A percentile compares a stretch with the other conserved stretches of the same genome.
These are phyloP conservation scores for Penelope pileata DNA, from an alignment of 2,113 vertebrate genomes.

Conservation along the genomic window DNA sequence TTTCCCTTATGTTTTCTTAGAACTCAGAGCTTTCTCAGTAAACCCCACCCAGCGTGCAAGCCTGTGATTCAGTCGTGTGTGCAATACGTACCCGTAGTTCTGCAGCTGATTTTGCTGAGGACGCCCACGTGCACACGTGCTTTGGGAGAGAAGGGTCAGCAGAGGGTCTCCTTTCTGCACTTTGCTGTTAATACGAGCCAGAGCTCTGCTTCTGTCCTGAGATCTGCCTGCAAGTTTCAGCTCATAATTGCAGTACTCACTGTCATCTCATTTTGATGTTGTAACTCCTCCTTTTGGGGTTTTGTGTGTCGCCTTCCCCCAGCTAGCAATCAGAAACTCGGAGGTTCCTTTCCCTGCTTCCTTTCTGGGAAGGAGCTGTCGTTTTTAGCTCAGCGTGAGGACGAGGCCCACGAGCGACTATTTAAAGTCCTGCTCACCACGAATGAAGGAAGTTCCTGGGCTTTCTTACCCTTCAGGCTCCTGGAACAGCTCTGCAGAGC, in stretches of 20 bases:
- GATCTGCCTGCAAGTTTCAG: neutral
- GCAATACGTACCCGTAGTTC: neutral
- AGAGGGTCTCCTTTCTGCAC: neutral
- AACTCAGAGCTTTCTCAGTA: neutral
- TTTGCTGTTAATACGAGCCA: neutral
- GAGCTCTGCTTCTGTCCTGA: neutral
- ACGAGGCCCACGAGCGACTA: neutral
- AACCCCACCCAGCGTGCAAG: neutral
- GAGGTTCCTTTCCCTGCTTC: constrained; percentile 33
- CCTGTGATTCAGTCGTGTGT: neutral
- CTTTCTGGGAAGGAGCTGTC: neutral
- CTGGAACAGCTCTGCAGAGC: neutral
- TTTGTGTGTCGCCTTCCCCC: neutral
- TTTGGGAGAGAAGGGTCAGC: neutral
- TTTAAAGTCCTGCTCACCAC: constrained; percentile 21
- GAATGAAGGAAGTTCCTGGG: neutral
- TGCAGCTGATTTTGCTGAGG: neutral
- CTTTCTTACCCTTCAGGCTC: constrained; percentile 3
- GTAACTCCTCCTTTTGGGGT: neutral
- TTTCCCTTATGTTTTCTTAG: neutral
- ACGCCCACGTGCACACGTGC: neutral
- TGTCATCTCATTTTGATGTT: neutral
- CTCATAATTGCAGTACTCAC: neutral
- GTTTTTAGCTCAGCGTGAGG: constrained; percentile 17
- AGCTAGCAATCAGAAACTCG: neutral